Base-by-base conservation (phyloP, 2,113 vertebrate genomes). In the Antechinus flavipes region DNA sequence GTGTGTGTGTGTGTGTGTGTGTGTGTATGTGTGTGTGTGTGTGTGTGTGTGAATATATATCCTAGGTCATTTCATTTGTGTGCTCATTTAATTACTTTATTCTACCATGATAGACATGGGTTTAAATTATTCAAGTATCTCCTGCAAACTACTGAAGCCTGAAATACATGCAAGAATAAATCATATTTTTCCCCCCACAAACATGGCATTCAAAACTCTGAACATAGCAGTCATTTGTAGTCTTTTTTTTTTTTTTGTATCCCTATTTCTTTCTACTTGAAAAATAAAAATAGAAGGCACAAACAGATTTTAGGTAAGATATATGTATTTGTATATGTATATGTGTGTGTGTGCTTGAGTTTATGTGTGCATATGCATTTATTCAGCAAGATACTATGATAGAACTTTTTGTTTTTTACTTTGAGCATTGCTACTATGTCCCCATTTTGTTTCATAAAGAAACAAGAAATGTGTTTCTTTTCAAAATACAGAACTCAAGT, bases 181-280 rank as follows among this genome's bases (percentile, higher is more conserved):
- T 3, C 0, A 0, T 58, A 1, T 2, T 0, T 0, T 52, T 24
- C 91, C 35, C 24, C 49, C 49, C 49, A 49, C 49, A 68, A 27
- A 84, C 61, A 1, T 2, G 19, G 7, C 0, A 0, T 22, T 4
- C n/a, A 1, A 1, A 58, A 94, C 35, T 14, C 49, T 26, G 47
- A 90, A 50, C 47, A 22, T 50, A 95, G 53, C 27, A 55, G 0
- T 76, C 53, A 90, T 30, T 92, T n/a, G 23, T 0, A 95, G 22
- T 7, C 22, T 96, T 92, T 93, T 0, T 55, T 91, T 49, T 49
- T 49, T 49, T 49, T 49, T 49, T 49, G 54, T 25, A 42, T 47
- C 1, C 46, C 49, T 90, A 3, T 47, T 90, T 90, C 2, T n/a
- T n/a, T 26, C 46, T 27, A 25, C 47, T 47, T 50, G 89, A 90